Evolutionary conservation across 2,113 vertebrate species (phyloP).

Genomic region (Psephotus haematonotus): DNA sequence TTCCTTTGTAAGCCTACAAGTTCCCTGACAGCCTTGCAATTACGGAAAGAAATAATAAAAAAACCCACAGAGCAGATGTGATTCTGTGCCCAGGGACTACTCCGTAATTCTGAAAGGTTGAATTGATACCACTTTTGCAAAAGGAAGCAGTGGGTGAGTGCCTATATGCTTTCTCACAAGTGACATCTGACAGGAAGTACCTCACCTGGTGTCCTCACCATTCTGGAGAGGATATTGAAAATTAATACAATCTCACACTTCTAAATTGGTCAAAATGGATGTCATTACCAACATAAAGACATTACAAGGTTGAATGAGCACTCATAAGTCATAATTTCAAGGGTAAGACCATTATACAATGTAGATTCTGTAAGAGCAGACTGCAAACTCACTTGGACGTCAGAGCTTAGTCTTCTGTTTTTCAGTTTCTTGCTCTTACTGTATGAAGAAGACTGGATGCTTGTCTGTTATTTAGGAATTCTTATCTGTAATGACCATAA

Average conservation of each 20-base stretch:
- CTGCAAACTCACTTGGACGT: not conserved
- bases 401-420: accelerated
- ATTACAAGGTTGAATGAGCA: not conserved
- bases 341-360: not conserved
- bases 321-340: not conserved
- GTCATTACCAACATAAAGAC: not conserved
- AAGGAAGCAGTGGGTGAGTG: not conserved
- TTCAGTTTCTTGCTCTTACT: not conserved
- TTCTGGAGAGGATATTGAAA: not conserved
- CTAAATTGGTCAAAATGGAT: not conserved
- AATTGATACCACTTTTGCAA: not conserved
- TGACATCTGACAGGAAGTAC: not conserved
- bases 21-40: not conserved
- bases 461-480: not conserved
- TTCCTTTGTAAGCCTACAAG: not conserved
- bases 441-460: not conserved
- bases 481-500: not conserved
- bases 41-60: not conserved
- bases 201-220: not conserved
- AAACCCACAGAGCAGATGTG: not conserved
- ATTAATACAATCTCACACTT: not conserved
- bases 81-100: not conserved
- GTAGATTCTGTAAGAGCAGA: not conserved
- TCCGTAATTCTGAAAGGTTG: not conserved
- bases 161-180: not conserved